Evolutionary conservation across 2,888 invertebrate species (phyloP).

Genomic region (Ommatoiulus sabulosus): DNA sequence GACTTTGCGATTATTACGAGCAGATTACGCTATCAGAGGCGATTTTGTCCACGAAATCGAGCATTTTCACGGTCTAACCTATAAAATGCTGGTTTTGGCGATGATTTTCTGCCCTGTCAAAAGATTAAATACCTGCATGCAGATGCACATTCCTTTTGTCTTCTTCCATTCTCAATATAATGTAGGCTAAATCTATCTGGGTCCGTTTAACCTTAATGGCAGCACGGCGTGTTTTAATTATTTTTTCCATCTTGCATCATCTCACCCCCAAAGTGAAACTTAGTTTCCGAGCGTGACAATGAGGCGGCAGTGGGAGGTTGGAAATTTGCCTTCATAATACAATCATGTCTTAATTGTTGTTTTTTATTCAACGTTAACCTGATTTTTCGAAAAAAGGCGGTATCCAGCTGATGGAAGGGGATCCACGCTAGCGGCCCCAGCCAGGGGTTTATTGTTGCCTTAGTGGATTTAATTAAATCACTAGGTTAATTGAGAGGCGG

Average conservation of each 20-base stretch:
- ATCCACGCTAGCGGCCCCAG: constrained; percentile 23
- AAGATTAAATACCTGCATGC: constrained; percentile 3
- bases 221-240: constrained; percentile 7
- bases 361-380: constrained; percentile 30
- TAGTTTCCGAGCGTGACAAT: constrained; percentile 39
- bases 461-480: constrained; percentile 43
- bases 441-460: constrained; percentile 39
- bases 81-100: too few relatives aligned
- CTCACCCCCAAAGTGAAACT: constrained; percentile 43
- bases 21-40: too few relatives aligned
- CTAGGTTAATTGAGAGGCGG: constrained; percentile 43
- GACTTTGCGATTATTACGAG: too few relatives aligned
- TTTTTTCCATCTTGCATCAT: constrained; percentile 38
- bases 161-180: neutral
- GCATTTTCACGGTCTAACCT: too few relatives aligned
- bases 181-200: constrained; percentile 33
- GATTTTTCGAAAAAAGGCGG: constrained; percentile 12
- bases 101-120: too few relatives aligned
- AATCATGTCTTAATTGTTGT: constrained; percentile 43
- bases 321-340: constrained; percentile 35
- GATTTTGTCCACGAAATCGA: too few relatives aligned
- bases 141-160: neutral
- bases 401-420: constrained; percentile 15
- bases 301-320: constrained; percentile 34
- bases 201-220: constrained; percentile 23